Conservation (phyloP, 2,797 vertebrate genomes). For the Austrolebias charrua region DNA sequence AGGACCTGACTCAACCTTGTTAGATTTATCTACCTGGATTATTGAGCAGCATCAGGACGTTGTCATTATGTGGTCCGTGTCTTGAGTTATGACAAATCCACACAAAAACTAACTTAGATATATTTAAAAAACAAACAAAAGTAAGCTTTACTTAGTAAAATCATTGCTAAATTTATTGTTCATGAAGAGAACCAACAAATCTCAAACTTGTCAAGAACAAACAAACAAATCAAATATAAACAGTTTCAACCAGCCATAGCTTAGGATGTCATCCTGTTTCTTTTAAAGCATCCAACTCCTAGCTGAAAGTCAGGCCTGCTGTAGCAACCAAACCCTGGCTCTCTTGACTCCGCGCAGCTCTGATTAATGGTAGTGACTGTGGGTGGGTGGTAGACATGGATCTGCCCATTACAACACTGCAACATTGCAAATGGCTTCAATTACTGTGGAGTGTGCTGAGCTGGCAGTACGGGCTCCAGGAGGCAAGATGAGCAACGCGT, state of each 20-base stretch:
- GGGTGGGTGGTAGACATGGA: slow-evolving; percentile 84
- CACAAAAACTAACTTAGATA: background rate
- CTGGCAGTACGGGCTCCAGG: slow-evolving; percentile 74
- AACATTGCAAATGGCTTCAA: slow-evolving; percentile 87
- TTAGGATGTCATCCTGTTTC: slow-evolving; percentile 61
- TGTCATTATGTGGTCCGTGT: background rate
- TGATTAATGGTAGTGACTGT: slow-evolving; percentile 85
- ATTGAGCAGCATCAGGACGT: too few species aligned
- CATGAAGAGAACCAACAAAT: too few species aligned
- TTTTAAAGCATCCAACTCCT: slow-evolving; percentile 70
- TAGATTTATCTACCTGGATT: too few species aligned
- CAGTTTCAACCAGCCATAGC: slow-evolving; percentile 43
- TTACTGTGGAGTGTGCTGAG: slow-evolving; percentile 85
- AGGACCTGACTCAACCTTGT: too few species aligned
- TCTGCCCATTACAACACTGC: slow-evolving; percentile 84
- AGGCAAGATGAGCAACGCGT: slow-evolving; percentile 73
- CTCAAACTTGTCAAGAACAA: slow-evolving; percentile 18
- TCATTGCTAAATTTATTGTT: too few species aligned
- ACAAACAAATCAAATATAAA: background rate
- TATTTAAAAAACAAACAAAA: background rate
- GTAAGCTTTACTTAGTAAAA: too few species aligned
- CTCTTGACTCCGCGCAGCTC: slow-evolving; percentile 74
- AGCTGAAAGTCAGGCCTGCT: slow-evolving; percentile 72
- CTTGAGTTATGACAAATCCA: background rate
- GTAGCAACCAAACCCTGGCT: slow-evolving; percentile 74